Base-by-base conservation (phyloP, 35 echinoderm and acorn worm genomes). In the Stichopus chloronotus region DNA sequence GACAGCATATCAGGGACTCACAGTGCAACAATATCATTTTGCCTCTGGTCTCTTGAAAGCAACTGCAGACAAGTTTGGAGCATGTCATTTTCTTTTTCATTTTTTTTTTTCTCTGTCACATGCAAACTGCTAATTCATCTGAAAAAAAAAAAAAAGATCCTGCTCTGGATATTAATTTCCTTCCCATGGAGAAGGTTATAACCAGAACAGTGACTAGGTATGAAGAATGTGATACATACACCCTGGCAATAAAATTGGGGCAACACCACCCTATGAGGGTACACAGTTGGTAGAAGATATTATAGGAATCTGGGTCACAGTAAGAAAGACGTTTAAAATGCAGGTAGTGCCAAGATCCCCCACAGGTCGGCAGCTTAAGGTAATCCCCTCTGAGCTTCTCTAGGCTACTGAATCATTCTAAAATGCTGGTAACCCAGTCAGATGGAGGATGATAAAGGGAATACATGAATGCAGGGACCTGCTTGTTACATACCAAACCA, bases 131-230 rank as follows among this genome's bases (percentile, higher is more conserved):
- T 74, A 74, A 74, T 74, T 74, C 69, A 74, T 21, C 19, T 74
- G 69, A 20, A 74, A 74, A 74, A 43, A 43, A 43, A 43, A 74
- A 74, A 74, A 43, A 74, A 74, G n/a, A 74, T 74, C 69, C 69
- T 74, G 69, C 13, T 72, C 19, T 14, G 12, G 22, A 72, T 20
- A 74, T 74, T 74, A 74, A 74, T 74, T 74, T 74, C 69, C 69
- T 74, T 74, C 69, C 69, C 69, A 74, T 74, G 69, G 17, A 74
- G 22, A 16, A 74, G 22, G 69, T 74, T 74, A n/a, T n/a, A 74
- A 14, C 69, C 69, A 74, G 69, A n/a, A 74, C 7, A 7, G 69
- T 20, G 69, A 74, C 19, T 20, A 74, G 61, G 4, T 65, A 11
- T 65, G 61, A 11, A 65, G 61, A 65, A 65, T 65, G 11, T 11